These are phyloP conservation scores for Scomber japonicus DNA, from an alignment of 2,113 vertebrate species.

Conservation along the genomic window DNA sequence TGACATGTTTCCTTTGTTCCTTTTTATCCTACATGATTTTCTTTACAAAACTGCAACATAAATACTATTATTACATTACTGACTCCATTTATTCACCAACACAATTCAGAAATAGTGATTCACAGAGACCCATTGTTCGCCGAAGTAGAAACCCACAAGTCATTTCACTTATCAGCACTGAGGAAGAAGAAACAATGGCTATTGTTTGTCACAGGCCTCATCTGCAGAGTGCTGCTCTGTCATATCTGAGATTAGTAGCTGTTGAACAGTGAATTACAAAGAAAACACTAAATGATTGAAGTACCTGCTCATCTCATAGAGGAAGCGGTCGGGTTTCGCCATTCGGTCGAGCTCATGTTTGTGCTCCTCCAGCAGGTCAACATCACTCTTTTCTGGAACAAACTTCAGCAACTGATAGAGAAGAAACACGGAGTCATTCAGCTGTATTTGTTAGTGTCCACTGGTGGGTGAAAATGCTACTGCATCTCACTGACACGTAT, in stretches of 20 bases:
- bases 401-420: constrained; percentile 93
- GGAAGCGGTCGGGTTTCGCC: constrained; percentile 97
- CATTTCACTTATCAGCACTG: constrained; percentile 43
- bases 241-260: constrained; percentile 8
- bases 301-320: constrained; percentile 99
- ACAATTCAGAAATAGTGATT: constrained; percentile 41
- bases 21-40: constrained; percentile 12
- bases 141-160: constrained; percentile 45
- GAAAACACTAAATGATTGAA: background rate
- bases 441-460: background rate
- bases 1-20: constrained; percentile 2
- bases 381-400: constrained; percentile 95
- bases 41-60: constrained; percentile 30
- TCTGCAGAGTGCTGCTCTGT: constrained; percentile 1
- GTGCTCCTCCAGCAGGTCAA: constrained; percentile 96
- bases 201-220: constrained; percentile 50
- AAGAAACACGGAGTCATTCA: background rate
- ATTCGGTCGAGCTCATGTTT: constrained; percentile 97
- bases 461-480: background rate
- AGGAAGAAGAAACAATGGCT: constrained; percentile 54
- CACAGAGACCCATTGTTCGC: constrained; percentile 55
- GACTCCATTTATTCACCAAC: constrained; percentile 15
- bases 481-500: background rate
- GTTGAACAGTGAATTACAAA: constrained; percentile 3
- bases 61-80: constrained; percentile 30